phyloP scores from a whole-genome alignment of 37 sponge, comb jelly and placozoan genomes.

The Axinella damicornis region DNA sequence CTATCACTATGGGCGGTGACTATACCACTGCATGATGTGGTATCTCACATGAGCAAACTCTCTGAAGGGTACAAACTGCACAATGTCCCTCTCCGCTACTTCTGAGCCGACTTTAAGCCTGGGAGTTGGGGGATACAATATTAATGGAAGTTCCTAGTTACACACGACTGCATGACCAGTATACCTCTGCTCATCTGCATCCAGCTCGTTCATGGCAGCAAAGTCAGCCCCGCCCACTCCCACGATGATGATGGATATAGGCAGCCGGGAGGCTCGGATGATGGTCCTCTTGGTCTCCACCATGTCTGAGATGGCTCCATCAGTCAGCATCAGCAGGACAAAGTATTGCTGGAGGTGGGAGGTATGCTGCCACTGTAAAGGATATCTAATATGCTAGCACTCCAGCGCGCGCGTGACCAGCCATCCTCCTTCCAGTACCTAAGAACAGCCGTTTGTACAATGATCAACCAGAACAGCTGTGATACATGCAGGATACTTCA shows the following conservation, averaged over 20 bases:
- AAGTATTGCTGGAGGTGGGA: no score
- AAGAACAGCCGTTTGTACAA: no score
- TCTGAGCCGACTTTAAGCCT: conserved; percentile 44
- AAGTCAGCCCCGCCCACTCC: conserved; percentile 92
- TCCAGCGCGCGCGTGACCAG: no score
- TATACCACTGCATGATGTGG: no score
- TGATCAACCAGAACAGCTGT: no score
- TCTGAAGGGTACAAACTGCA: conserved; percentile 91
- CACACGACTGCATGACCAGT: no score
- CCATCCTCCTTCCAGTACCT: no score
- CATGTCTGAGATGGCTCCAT: conserved; percentile 92
- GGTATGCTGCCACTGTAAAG: no score
- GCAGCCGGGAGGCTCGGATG: conserved; percentile 84
- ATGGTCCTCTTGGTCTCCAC: conserved; percentile 77
- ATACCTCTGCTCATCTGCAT: conserved; percentile 80
- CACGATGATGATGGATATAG: conserved; percentile 93
- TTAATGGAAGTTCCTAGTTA: not conserved
- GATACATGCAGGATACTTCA: no score
- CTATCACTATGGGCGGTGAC: no score
- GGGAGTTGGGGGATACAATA: not conserved
- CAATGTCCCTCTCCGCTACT: conserved; percentile 85
- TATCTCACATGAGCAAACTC: conserved; percentile 53
- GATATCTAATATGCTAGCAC: no score
- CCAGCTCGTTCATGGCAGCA: conserved; percentile 78
- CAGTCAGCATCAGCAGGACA: conserved; percentile 91